A percentile compares a stretch with the other conserved stretches of the same genome.
Conservation (phyloP, 2,113 vertebrate genomes). For the Candoia aspera region DNA sequence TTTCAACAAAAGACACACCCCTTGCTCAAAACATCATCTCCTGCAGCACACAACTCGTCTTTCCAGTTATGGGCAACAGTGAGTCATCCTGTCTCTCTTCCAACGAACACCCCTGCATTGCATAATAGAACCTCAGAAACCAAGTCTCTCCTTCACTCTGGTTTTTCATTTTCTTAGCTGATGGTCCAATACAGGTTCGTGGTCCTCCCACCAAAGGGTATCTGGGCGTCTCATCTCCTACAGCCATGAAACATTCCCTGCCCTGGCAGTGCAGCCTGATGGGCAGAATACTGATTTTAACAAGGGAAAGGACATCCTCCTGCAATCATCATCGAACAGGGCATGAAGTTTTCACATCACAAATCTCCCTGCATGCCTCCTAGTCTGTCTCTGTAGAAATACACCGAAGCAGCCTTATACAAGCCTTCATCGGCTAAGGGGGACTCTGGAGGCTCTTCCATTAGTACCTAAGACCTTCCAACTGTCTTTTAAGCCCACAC, state of each 20-base stretch:
- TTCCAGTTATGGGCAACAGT: neutral
- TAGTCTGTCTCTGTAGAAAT: neutral
- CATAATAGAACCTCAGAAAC: neutral
- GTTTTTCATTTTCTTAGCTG: neutral
- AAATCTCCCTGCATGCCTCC: neutral
- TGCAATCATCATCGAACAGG: neutral
- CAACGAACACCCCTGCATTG: neutral
- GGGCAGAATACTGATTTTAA: neutral
- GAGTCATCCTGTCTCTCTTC: neutral
- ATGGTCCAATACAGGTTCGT: neutral
- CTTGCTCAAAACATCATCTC: neutral
- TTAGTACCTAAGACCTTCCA: neutral
- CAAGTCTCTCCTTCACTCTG: neutral
- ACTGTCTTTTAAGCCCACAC: neutral
- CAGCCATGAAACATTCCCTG: neutral
- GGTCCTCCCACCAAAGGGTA: neutral
- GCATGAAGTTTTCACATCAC: neutral
- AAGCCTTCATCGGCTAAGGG: neutral
- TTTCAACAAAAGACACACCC: neutral
- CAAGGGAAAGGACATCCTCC: neutral
- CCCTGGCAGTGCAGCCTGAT: too few relatives aligned
- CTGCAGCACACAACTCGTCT: neutral
- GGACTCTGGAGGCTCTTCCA: too few relatives aligned
- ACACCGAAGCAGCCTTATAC: neutral
- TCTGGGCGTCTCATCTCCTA: neutral